Evolutionary conservation across 2,113 vertebrate species (phyloP).

Genomic region (Microtus oregoni): DNA sequence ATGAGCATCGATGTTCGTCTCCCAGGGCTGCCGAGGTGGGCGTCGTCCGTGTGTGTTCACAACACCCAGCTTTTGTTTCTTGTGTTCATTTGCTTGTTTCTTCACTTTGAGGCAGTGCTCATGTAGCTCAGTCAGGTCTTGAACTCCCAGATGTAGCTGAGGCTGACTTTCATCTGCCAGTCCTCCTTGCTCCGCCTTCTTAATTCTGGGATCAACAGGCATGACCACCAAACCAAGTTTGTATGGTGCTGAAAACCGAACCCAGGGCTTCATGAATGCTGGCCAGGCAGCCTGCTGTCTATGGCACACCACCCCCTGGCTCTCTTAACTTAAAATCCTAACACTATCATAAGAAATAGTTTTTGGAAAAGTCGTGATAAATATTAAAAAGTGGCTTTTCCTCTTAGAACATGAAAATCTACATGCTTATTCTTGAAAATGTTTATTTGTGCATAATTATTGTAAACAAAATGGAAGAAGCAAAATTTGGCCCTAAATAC

Average conservation of each 20-base stretch:
- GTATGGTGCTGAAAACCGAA: background rate
- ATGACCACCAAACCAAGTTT: background rate
- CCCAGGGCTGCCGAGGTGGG: background rate
- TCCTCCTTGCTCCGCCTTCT: no score
- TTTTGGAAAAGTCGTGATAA: conserved; percentile 8
- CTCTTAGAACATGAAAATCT: background rate
- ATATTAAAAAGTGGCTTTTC: background rate
- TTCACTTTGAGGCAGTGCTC: background rate
- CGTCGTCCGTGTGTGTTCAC: background rate
- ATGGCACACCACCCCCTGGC: background rate
- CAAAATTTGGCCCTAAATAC: background rate
- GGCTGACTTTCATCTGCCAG: background rate
- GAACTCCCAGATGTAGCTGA: background rate
- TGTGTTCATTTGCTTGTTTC: background rate
- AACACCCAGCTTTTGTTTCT: background rate
- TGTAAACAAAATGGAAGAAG: conserved; percentile 33
- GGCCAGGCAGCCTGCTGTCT: no score
- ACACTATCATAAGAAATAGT: background rate
- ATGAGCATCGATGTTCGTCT: rapidly evolving
- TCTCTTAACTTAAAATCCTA: background rate
- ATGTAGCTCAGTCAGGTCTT: background rate
- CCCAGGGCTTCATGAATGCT: background rate
- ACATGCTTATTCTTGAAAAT: background rate
- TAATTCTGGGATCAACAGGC: background rate
- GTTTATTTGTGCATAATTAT: conserved; percentile 7